Conservation (phyloP, 2,888 invertebrate species). For the Phortica okadai region DNA sequence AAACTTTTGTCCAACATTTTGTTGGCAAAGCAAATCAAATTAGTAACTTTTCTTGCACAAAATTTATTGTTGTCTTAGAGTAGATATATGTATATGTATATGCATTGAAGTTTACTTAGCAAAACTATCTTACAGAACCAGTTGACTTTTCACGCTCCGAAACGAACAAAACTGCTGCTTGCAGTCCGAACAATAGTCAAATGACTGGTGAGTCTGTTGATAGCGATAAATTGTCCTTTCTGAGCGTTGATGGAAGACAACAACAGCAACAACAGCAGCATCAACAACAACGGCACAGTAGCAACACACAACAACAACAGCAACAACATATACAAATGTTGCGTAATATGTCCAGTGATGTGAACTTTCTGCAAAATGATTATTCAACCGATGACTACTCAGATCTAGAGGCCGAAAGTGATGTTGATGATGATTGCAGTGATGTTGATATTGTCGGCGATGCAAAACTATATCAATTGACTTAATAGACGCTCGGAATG, state of each 20-base stretch:
- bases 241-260: constrained; percentile 38
- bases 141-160: constrained; percentile 77
- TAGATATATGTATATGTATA: background rate
- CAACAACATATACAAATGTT: constrained; percentile 66
- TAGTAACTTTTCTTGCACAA: constrained; percentile 11
- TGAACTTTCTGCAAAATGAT: constrained; percentile 67
- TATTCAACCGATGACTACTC: constrained; percentile 76
- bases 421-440: constrained; percentile 74
- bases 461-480: constrained; percentile 73
- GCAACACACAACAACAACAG: constrained; percentile 32
- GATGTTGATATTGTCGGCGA: constrained; percentile 77
- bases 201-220: constrained; percentile 42
- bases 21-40: constrained; percentile 24
- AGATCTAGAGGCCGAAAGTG: constrained; percentile 69
- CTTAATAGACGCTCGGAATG: constrained; percentile 56
- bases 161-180: constrained; percentile 40
- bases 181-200: constrained; percentile 29
- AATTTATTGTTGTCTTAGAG: background rate
- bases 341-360: constrained; percentile 54
- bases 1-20: background rate
- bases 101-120: constrained; percentile 15
- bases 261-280: constrained; percentile 34
- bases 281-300: constrained; percentile 32
- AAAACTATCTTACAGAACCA: constrained; percentile 68
- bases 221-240: constrained; percentile 49